Evolutionary conservation across 2,113 vertebrate species (phyloP).

Genomic region (Phaethon lepturus): DNA sequence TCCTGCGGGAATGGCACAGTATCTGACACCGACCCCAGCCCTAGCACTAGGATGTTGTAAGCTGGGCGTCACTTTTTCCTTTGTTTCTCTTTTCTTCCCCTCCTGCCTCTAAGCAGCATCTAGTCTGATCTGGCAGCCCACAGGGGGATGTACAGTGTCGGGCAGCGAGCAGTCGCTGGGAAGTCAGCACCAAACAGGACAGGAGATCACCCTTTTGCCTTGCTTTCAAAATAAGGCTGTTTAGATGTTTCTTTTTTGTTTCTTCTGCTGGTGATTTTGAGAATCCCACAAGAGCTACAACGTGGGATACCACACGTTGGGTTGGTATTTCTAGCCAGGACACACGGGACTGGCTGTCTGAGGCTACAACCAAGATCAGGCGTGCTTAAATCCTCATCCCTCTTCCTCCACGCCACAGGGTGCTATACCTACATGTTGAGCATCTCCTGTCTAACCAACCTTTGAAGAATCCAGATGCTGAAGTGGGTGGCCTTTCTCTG

Average conservation of each 20-base stretch:
- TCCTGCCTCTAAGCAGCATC: background rate
- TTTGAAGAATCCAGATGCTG: background rate
- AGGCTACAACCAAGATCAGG: background rate
- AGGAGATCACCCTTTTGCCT: background rate
- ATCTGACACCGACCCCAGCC: background rate
- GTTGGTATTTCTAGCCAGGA: background rate
- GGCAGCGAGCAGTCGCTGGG: background rate
- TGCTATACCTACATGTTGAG: background rate
- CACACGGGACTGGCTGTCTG: background rate
- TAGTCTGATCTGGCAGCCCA: background rate
- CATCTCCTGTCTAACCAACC: background rate
- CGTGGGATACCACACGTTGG: fast-evolving
- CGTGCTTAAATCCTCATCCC: background rate
- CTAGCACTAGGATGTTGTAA: fast-evolving
- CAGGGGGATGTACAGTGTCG: background rate
- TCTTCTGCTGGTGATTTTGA: background rate
- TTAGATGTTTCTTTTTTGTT: background rate
- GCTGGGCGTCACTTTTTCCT: background rate
- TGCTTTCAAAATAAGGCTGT: background rate
- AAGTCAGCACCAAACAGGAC: background rate
- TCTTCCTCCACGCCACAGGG: background rate
- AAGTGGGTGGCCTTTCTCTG: background rate
- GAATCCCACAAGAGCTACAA: background rate
- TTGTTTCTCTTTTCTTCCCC: background rate
- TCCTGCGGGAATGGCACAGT: fast-evolving